A percentile compares a stretch with the other conserved stretches of the same genome.
These are phyloP conservation scores for Neosilurus mollespiculum DNA, from an alignment of 2,797 vertebrate genomes.

Conservation along the genomic window DNA sequence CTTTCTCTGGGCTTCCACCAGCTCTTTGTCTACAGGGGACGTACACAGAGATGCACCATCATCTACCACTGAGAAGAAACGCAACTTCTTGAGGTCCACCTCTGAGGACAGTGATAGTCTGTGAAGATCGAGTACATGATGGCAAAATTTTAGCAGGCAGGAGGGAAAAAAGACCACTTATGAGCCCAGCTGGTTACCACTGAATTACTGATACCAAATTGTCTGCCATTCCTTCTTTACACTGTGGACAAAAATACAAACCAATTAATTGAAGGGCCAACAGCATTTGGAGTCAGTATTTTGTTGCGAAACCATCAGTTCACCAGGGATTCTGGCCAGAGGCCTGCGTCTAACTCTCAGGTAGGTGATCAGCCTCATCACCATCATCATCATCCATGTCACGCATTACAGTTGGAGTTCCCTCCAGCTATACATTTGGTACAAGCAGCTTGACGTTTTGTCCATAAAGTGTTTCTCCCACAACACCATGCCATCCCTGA, in stretches of 20 bases:
- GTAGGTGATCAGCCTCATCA: too few relatives aligned
- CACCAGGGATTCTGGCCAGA: neutral
- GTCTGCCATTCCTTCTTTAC: neutral
- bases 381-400: too few relatives aligned
- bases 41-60: conserved; percentile 73
- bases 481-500: too few relatives aligned
- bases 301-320: neutral
- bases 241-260: neutral
- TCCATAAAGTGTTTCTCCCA: too few relatives aligned
- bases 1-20: conserved; percentile 79
- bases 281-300: neutral
- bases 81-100: conserved; percentile 78
- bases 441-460: too few relatives aligned
- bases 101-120: conserved; percentile 79
- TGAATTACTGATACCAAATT: neutral
- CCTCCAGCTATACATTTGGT: too few relatives aligned
- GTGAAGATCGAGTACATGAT: neutral
- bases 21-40: conserved; percentile 77
- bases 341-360: neutral
- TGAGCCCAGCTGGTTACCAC: neutral
- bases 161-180: neutral
- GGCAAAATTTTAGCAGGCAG: neutral
- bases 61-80: conserved; percentile 82
- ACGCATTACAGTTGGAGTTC: too few relatives aligned
- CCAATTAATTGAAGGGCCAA: neutral